A percentile compares a stretch with the other conserved stretches of the same genome.
These are phyloP conservation scores for Protaetia brevitarsis DNA, from an alignment of 1,140 invertebrate species.

Conservation along the genomic window DNA sequence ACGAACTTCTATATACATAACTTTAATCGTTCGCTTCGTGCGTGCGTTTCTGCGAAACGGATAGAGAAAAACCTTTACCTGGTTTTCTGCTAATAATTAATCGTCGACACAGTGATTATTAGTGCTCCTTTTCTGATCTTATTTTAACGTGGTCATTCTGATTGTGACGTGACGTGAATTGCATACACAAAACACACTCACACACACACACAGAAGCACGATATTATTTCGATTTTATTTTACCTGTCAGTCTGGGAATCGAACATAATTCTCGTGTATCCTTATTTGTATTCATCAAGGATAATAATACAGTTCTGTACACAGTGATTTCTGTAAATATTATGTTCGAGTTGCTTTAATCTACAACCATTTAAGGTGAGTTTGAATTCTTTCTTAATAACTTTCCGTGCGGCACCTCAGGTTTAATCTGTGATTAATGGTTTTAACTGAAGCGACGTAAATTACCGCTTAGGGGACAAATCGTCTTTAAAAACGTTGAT, in stretches of 20 bases:
- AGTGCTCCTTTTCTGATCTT: background rate
- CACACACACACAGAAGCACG: background rate
- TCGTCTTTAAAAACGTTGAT: background rate
- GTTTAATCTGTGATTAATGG: background rate
- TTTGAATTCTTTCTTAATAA: background rate
- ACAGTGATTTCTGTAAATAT: constrained; percentile 15
- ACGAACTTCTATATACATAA: background rate
- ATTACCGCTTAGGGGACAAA: background rate
- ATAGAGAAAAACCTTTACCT: background rate
- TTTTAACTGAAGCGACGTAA: background rate
- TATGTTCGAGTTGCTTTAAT: constrained; percentile 8
- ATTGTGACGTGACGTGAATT: constrained; percentile 12
- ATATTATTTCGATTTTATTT: background rate
- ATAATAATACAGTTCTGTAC: constrained; percentile 3
- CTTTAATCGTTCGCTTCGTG: background rate
- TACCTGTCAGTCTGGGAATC: background rate
- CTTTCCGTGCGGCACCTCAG: background rate
- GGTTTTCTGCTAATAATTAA: background rate
- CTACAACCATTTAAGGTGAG: constrained; percentile 11
- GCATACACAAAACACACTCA: background rate
- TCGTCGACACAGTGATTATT: background rate
- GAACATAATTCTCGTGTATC: constrained; percentile 10
- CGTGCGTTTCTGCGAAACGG: background rate
- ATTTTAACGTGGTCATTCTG: constrained; percentile 1
- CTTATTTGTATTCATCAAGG: constrained; percentile 16